Base-by-base conservation (phyloP, 2,888 invertebrate genomes). In the Chrysotoxum bicinctum region DNA sequence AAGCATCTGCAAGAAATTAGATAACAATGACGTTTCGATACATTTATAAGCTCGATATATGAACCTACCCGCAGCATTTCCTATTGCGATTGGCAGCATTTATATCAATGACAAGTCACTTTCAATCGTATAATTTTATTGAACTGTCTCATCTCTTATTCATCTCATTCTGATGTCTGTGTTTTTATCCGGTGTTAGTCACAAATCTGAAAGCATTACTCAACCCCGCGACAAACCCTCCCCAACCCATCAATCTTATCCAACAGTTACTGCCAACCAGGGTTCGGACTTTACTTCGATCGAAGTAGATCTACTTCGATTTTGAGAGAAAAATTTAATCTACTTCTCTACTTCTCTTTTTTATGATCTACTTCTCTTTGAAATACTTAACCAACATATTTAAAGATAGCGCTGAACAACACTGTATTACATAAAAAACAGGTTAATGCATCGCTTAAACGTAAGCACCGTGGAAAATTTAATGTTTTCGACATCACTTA, bases 91-190 rank as follows among this genome's bases (percentile, higher is more conserved):
- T 75, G 70, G 62, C 76, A 76, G n/a, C 76, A 23, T 12, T 0
- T 43, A 80, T 80, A 68, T 21, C 60, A 60, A 76, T 80, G 80
- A 60, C 70, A 68, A 58, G 26, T 40, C 35, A 70, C 48, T 78
- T 35, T 45, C 48, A 32, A n/a, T 58, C 19, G 12, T 32, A n/a
- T 58, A 7, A 8, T 32, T 6, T 19, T 32, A 48, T 48, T 30
- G 32, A 32, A 48, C 30, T 43, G 19, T 48, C 48, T 64, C 48
- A 10, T 45, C 19, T 30, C 50, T 12, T 10, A 21, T 32, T 40
- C 43, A n/a, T 19, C 48, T 26, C 26, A n/a, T 50, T 40, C 12
- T 7, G 8, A 23, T 21, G 14, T 23, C 19, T 50, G 0, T 8
- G 6, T 35, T 16, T 19, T 37, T n/a, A 37, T 37, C 40, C 43